A percentile compares a stretch with the other conserved stretches of the same genome.
phyloP scores from a whole-genome alignment of 64 coral and sea anemone species.

The Montipora foliosa region DNA sequence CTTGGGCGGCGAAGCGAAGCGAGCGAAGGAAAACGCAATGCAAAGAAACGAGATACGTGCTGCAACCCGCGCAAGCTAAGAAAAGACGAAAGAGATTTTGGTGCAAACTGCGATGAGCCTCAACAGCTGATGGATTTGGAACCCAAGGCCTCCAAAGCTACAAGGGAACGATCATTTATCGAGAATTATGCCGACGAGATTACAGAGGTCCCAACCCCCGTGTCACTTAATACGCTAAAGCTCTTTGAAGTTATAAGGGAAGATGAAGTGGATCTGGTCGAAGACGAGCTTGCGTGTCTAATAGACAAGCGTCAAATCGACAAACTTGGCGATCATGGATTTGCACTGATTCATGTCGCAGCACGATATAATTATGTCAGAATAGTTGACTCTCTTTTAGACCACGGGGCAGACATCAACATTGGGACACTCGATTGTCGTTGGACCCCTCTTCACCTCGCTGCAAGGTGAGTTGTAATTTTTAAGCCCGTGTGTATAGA shows the following conservation, averaged over 20 bases:
- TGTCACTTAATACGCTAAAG: conserved; percentile 23
- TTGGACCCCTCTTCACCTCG: conserved; percentile 58
- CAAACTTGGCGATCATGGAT: conserved; percentile 10
- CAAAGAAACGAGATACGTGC: neutral
- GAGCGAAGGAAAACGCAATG: neutral
- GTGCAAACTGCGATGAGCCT: neutral
- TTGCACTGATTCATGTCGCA: conserved; percentile 52
- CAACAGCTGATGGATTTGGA: neutral
- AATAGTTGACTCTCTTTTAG: conserved; percentile 3
- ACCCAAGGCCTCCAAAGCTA: neutral
- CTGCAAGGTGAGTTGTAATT: neutral
- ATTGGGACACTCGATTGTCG: conserved; percentile 23
- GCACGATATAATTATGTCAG: conserved; percentile 41
- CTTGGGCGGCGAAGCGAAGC: neutral
- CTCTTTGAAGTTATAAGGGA: conserved; percentile 47
- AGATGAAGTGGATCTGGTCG: conserved; percentile 43
- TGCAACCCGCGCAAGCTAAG: neutral
- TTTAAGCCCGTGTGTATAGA: neutral
- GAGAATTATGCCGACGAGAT: neutral
- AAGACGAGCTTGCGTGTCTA: conserved; percentile 12
- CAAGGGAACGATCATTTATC: neutral
- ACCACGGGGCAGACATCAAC: conserved; percentile 50
- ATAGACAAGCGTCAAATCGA: conserved; percentile 9
- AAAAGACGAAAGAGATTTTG: neutral
- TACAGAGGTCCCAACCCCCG: neutral